Base-by-base conservation (phyloP, 2,888 invertebrate genomes). In the Neocrepidodera transversa region DNA sequence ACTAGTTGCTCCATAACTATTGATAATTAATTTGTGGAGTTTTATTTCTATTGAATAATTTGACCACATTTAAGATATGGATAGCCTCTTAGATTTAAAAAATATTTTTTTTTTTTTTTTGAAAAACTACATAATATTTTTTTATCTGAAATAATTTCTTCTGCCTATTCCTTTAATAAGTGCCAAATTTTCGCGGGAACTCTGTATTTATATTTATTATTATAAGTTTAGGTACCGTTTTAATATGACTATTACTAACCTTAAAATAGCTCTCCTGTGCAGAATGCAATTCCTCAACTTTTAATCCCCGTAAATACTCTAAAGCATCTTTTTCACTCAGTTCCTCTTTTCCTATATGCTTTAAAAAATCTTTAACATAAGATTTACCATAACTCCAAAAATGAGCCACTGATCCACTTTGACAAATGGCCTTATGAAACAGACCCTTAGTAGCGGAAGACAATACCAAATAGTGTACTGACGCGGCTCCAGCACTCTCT, bases 401-500 rank as follows among this genome's bases (percentile, higher is more conserved):
- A 35, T 67, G 66, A 6, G 72, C 38, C 6, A 65, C 65, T n/a
- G 58, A 53, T n/a, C 73, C 75, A 57, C 75, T 74, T 65, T 74
- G 74, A 10, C 70, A 51, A 17, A 75, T 74, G 4, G 71, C 74
- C 55, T 68, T 71, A 38, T 73, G 70, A 52, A 74, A 74, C 8
- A 74, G 59, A 0, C 70, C 71, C 60, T 52, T 58, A 0, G 60
- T 52, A 5, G 38, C 3, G 6, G 43, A 48, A 0, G 63, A 65
- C 11, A 66, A 30, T 1, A 66, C 26, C 13, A 60, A 63, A 32
- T 16, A 56, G 20, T 65, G 61, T 7, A 62, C 56, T n/a, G 59
- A 50, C 14, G 48, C 42, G n/a, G 45, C 43, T 1, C 66, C 66
- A 11, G 66, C 64, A 36, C 66, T 66, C 28, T 65, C 61, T 10